Percentiles rank a stretch among this genome's conserved stretches.
These are phyloP conservation scores for Drosophila truncata DNA, from an alignment of 1,140 invertebrate genomes.

Conservation along the genomic window DNA sequence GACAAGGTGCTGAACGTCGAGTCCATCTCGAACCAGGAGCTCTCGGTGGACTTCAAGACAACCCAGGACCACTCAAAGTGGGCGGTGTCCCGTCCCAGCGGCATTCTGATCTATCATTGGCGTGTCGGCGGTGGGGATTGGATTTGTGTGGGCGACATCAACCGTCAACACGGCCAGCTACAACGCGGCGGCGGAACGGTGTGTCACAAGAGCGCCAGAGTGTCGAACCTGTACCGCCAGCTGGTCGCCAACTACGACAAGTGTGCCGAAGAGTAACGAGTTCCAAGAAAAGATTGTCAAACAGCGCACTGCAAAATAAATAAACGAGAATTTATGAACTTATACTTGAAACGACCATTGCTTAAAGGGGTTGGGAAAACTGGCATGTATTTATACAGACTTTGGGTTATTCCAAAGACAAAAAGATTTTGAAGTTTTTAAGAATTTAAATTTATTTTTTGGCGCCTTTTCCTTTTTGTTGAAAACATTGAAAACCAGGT, in stretches of 20 bases:
- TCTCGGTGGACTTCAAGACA: constrained; percentile 89
- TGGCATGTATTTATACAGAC: too few species aligned
- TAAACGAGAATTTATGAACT: neutral
- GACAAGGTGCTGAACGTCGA: constrained; percentile 89
- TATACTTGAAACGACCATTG: too few species aligned
- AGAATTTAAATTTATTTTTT: too few species aligned
- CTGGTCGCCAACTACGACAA: constrained; percentile 85
- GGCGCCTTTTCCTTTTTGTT: too few species aligned
- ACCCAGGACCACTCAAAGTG: constrained; percentile 96
- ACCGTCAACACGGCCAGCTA: constrained; percentile 92
- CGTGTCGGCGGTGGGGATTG: constrained; percentile 87
- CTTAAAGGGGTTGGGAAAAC: too few species aligned
- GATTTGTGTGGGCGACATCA: constrained; percentile 97
- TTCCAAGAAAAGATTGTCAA: neutral
- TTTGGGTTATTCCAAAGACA: too few species aligned
- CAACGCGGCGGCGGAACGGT: constrained; percentile 93
- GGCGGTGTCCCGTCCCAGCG: constrained; percentile 88
- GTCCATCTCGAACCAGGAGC: constrained; percentile 86
- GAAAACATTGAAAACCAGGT: too few species aligned
- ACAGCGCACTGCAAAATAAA: neutral
- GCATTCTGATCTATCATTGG: constrained; percentile 74
- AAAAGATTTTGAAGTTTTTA: too few species aligned
- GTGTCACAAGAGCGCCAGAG: constrained; percentile 87
- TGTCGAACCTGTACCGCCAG: constrained; percentile 87
- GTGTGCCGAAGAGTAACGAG: constrained; percentile 25